These are phyloP conservation scores for Zaprionus lineosus DNA, from an alignment of 2,888 invertebrate species.

Conservation along the genomic window DNA sequence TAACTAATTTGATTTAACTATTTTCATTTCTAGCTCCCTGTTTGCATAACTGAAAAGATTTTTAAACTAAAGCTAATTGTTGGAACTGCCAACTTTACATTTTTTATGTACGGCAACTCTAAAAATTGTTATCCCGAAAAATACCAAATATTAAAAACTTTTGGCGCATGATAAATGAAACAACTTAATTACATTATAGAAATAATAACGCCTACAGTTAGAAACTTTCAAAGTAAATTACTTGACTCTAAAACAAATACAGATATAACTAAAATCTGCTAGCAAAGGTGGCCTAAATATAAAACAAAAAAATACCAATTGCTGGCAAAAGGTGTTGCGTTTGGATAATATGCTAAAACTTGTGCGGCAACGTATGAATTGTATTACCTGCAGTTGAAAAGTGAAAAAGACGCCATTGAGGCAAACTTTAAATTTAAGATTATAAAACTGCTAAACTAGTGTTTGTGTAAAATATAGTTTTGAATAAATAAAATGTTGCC, in stretches of 20 bases:
- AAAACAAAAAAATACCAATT: slow-evolving; percentile 39
- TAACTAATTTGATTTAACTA: background rate
- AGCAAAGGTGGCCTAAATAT: too few relatives aligned
- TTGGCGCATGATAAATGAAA: slow-evolving; percentile 31
- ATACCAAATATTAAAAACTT: slow-evolving; percentile 36
- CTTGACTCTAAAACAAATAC: background rate
- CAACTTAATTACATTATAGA: slow-evolving; percentile 2
- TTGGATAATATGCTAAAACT: slow-evolving; percentile 64
- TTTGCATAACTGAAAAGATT: slow-evolving; percentile 17
- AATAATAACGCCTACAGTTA: too few relatives aligned
- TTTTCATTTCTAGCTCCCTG: background rate
- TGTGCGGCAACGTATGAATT: slow-evolving; percentile 68
- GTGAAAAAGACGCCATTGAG: slow-evolving; percentile 45
- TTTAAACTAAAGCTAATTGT: slow-evolving; percentile 27
- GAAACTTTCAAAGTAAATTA: too few relatives aligned
- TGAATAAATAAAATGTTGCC: slow-evolving; percentile 44
- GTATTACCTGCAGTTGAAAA: slow-evolving; percentile 43
- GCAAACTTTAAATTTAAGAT: slow-evolving; percentile 31
- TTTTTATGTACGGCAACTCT: slow-evolving; percentile 15
- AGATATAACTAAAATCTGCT: background rate
- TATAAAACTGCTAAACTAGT: slow-evolving; percentile 11
- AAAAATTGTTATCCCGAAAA: slow-evolving; percentile 30
- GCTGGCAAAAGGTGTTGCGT: slow-evolving; percentile 25
- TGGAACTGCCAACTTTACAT: slow-evolving; percentile 24
- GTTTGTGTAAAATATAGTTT: background rate